Conservation (phyloP, 2,113 vertebrate species). For the Thomomys bottae region DNA sequence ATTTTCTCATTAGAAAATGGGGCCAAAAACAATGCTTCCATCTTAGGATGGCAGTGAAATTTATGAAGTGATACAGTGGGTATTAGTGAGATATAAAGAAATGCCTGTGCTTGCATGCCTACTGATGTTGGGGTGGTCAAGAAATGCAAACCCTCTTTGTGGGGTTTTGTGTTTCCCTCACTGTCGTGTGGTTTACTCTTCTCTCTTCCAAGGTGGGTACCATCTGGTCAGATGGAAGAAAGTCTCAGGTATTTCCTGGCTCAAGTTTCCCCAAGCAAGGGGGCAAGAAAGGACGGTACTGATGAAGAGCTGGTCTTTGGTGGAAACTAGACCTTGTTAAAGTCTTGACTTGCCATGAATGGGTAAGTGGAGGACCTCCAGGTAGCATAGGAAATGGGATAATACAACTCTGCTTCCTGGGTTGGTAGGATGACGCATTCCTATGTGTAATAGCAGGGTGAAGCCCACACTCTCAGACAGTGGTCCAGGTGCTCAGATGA, state of each 20-base stretch:
- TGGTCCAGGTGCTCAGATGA: neutral
- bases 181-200: neutral
- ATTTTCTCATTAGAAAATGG: constrained; percentile 30
- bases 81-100: neutral
- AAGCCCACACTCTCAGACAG: neutral
- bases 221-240: neutral
- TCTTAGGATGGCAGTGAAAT: neutral
- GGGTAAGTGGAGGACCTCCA: neutral
- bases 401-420: neutral
- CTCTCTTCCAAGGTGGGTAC: neutral
- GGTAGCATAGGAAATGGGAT: neutral
- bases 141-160: rapidly evolving
- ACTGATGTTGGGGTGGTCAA: neutral
- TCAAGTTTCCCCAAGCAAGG: neutral
- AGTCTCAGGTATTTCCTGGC: neutral
- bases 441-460: neutral
- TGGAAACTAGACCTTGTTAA: neutral
- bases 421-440: neutral
- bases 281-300: neutral
- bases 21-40: neutral
- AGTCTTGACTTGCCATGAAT: neutral
- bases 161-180: neutral
- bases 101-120: neutral
- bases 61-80: neutral
- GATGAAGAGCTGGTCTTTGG: neutral